Evolutionary conservation across 2,797 vertebrate species (phyloP), one percentile per base, ranked within the genome.

Genomic region (Sebastes jordani): DNA sequence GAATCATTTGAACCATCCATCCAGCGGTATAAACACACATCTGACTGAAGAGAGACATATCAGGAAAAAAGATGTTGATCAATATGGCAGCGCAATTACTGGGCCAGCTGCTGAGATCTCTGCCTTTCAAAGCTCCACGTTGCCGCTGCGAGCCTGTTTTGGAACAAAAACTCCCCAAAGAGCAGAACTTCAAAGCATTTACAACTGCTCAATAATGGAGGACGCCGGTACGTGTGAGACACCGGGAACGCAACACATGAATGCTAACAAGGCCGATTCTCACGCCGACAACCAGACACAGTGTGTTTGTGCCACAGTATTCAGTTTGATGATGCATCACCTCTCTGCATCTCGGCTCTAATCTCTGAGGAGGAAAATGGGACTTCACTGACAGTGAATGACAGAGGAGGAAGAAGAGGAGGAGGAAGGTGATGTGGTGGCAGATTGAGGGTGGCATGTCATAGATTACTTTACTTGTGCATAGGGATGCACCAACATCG

Each of bases 161-260:
- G 65, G 55, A 79, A 78, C 73, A 66, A 69, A 80, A 78, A 69
- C 63, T 81, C 83, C 68, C 69, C 70, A 52, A 81, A 78, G 78
- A 76, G 80, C 30, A 7, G 3, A 76, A 84, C 84, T 83, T 86
- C 78, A 88, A 87, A 88, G 82, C 64, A 18, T 79, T 89, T 80
- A 84, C 80, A 54, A 61, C 82, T 27, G 71, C 74, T 85, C 82
- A 79, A 78, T 90, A 85, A 89, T 77, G 55, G 66, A 87, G 71
- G 72, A 85, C 9, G 70, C 0, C 5, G 22, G 65, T 65, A 42
- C 46, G 16, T 52, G 80, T 6, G 49, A 61, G 70, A 70, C 80
- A 58, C 9, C 16, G 3, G 22, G 65, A 65, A 74, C 9, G 6
- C 67, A n/a, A 66, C 80, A 78, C 74, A 38, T 71, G 84, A 85